Evolutionary conservation across 2,888 invertebrate genomes (phyloP), one percentile per base, ranked within the genome.

Genomic region (Drosophila antonietae): DNA sequence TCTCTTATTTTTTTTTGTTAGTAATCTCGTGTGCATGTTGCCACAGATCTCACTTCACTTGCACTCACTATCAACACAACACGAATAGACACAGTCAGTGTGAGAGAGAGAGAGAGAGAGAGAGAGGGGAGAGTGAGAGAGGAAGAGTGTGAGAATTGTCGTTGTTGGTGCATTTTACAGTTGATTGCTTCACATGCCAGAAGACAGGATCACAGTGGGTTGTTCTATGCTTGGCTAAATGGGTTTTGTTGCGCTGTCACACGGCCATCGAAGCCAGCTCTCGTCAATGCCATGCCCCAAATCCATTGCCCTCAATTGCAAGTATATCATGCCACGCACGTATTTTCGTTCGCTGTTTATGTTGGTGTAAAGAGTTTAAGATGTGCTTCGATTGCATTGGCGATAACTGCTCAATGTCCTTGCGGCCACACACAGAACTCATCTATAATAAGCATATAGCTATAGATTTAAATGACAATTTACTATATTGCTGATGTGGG

Each of bases 341-440:
- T 90, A 84, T 67, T 73, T 68, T 77, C 68, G 75, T 57, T 72
- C 79, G 66, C 73, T 83, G 75, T 83, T 90, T 90, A 90, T 84
- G 85, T 81, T 68, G 75, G 71, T 81, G 86, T 89, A 87, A 90
- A 86, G 85, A 89, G 90, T 86, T 86, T 90, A 89, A 81, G 81
- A 89, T 90, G 82, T 86, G 88, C 87, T 86, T 74, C 72, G 55
- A 71, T 59, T 70, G 52, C 46, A 20, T 15, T 46, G 41, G 33
- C 41, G 60, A 31, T 55, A 51, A 35, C 62, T 44, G 15, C 31
- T 43, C 23, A 28, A 10, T 43, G 49, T 72, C 55, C 73, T 51
- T 43, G 46, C 10, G 78, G 60, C 73, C 81, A 72, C 80, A 78
- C 8, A 9, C 49, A 35, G 23, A 41, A 47, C 55, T 64, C 66